phyloP scores from a whole-genome alignment of 2,113 vertebrate species.

The Microtus montanus region DNA sequence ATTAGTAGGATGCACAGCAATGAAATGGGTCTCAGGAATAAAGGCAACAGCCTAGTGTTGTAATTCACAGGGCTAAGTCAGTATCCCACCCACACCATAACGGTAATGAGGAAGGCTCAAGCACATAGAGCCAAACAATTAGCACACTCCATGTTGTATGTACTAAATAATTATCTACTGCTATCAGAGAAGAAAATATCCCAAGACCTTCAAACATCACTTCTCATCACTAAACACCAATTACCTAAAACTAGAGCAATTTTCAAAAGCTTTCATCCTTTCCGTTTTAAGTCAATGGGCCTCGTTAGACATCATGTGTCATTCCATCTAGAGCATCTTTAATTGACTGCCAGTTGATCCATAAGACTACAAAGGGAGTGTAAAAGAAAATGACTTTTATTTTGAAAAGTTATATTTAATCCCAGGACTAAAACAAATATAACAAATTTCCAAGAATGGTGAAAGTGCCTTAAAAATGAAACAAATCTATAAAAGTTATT shows the following conservation, averaged over 20 bases:
- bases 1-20: neutral
- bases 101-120: neutral
- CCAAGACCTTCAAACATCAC: constrained; percentile 30
- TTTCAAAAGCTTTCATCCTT: constrained; percentile 27
- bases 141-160: neutral
- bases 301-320: constrained; percentile 24
- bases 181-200: neutral
- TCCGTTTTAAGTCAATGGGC: constrained; percentile 26
- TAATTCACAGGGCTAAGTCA: neutral
- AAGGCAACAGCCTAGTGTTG: neutral
- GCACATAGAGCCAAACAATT: constrained; percentile 5
- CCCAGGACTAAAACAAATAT: neutral
- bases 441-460: neutral
- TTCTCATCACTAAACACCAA: constrained; percentile 48
- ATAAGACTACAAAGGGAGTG: neutral
- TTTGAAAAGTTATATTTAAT: constrained; percentile 30
- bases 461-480: constrained; percentile 32
- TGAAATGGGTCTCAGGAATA: neutral
- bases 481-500: constrained; percentile 17
- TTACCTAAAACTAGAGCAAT: constrained; percentile 38
- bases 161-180: constrained; percentile 12
- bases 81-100: neutral
- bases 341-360: neutral
- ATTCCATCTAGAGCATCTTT: neutral
- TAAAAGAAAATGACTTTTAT: constrained; percentile 11